These are phyloP conservation scores for Enteromius radiatus DNA, from an alignment of 2,797 vertebrate genomes.

Conservation along the genomic window DNA sequence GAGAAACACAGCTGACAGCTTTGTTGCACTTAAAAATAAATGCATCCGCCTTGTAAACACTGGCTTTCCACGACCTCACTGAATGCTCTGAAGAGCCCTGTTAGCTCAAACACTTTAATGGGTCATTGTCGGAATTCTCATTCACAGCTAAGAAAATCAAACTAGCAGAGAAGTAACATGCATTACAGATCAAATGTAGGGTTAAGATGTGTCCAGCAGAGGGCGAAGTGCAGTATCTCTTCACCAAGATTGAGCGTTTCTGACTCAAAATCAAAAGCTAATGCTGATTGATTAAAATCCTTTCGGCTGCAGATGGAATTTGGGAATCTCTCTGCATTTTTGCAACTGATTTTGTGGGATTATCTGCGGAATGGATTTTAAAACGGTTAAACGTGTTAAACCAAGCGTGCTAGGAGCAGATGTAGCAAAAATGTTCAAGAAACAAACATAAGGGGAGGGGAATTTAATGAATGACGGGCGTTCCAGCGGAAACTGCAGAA, in stretches of 20 bases:
- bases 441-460: background rate
- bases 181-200: slow-evolving; percentile 48
- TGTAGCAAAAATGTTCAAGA: slow-evolving; percentile 17
- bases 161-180: background rate
- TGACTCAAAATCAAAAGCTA: slow-evolving; percentile 12
- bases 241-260: background rate
- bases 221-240: slow-evolving; percentile 58
- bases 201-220: slow-evolving; percentile 66
- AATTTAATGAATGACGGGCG: background rate
- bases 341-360: background rate
- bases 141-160: slow-evolving; percentile 4
- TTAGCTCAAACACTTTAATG: slow-evolving; percentile 27
- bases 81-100: slow-evolving; percentile 13
- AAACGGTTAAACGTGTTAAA: slow-evolving; percentile 1
- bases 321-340: background rate
- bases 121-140: slow-evolving; percentile 36
- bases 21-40: slow-evolving; percentile 39
- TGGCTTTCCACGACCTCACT: slow-evolving; percentile 25
- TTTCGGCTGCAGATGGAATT: slow-evolving; percentile 50
- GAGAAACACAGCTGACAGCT: slow-evolving; percentile 25
- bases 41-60: slow-evolving; percentile 22
- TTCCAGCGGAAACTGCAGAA: background rate
- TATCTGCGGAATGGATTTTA: background rate
- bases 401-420: background rate
- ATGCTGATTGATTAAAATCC: slow-evolving; percentile 50